phyloP scores from a whole-genome alignment of 2,888 invertebrate genomes.

The Clivina fossor region DNA sequence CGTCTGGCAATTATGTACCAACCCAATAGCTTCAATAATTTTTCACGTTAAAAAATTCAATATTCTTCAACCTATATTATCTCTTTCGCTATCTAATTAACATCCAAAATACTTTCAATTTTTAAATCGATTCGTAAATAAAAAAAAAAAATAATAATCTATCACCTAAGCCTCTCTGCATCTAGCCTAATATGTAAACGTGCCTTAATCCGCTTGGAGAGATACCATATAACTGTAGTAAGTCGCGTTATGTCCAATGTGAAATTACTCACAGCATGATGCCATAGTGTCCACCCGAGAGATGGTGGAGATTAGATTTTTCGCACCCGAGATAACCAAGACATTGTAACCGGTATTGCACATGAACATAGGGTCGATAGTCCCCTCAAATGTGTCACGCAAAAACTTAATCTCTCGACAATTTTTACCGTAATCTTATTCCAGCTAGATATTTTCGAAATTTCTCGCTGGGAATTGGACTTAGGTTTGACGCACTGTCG shows the following conservation, averaged over 20 bases:
- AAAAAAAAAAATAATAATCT: too few relatives aligned
- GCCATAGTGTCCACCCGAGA: constrained; percentile 47
- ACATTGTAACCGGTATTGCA: constrained; percentile 5
- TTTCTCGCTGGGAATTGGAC: constrained; percentile 22
- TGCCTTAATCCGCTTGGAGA: neutral
- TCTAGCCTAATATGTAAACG: constrained; percentile 22
- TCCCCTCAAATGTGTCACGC: too few relatives aligned
- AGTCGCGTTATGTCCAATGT: constrained; percentile 35
- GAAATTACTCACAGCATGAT: constrained; percentile 45
- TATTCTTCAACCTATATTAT: too few relatives aligned
- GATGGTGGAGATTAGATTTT: constrained; percentile 48
- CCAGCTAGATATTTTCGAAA: constrained; percentile 22
- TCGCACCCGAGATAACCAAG: constrained; percentile 43
- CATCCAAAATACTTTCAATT: too few relatives aligned
- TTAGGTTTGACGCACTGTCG: constrained; percentile 24
- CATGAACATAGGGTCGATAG: neutral
- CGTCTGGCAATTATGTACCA: too few relatives aligned
- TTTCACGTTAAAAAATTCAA: too few relatives aligned
- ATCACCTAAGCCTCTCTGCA: too few relatives aligned
- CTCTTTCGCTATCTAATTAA: too few relatives aligned
- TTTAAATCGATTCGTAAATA: too few relatives aligned
- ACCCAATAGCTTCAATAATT: too few relatives aligned
- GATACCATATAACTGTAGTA: constrained; percentile 7
- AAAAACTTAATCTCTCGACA: constrained; percentile 22
- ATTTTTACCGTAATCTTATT: constrained; percentile 26